Base-by-base conservation (phyloP, 1,140 invertebrate genomes). In the Apis florea region DNA sequence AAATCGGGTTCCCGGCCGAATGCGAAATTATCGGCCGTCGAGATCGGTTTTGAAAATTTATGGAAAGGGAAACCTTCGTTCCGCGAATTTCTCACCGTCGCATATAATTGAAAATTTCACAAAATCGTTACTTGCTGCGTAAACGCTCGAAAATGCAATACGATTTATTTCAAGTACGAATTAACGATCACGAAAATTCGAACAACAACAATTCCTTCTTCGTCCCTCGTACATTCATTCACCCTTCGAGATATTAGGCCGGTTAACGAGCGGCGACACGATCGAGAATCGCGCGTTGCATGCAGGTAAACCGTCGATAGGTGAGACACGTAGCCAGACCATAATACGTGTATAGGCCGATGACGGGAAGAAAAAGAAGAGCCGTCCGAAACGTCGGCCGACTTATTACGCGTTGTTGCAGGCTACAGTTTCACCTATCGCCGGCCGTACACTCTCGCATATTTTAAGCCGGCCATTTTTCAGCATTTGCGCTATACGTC, bases 391-490 rank as follows among this genome's bases (percentile, higher is more conserved):
- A 88, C 88, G 87, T 89, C 78, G 85, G 77, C 76, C 78, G 83
- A 85, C 89, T 91, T 90, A 91, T 89, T 88, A 87, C 75, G 86
- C 85, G 87, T 88, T n/a, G 87, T 83, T 84, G 87, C 84, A 59
- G 61, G 75, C 75, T 67, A 66, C 81, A 88, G 74, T 78, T 85
- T 89, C 89, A 93, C 91, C 92, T 93, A 93, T 93, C 92, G 92
- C 89, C 83, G 85, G 66, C 87, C 86, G 87, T 91, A 92, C 92
- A 92, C 91, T 93, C 92, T 92, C 92, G 90, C 91, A 92, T 92
- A 92, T 93, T 93, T 92, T 92, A 93, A 93, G 92, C 92, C 87
- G 88, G 85, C 89, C 91, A 92, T 93, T 93, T 93, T 93, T 93
- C 92, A 93, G 92, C 90, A 93, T 93, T 93, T 93, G 86, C 87